Base-by-base conservation (phyloP, 2,113 vertebrate species). In the Xenopus tropicalis region DNA sequence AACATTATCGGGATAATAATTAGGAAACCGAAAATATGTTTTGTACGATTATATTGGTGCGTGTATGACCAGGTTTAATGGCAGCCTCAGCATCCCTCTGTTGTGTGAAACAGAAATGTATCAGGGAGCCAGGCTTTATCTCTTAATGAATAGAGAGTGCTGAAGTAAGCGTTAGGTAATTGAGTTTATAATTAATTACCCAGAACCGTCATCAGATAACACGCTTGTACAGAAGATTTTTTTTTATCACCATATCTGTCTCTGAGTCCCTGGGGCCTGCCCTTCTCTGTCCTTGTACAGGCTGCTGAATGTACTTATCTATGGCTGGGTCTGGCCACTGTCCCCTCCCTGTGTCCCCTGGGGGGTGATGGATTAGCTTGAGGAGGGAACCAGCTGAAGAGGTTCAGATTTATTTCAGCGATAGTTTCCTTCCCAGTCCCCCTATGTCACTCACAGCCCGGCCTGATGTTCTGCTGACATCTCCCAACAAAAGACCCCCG, bases 181-280 rank as follows among this genome's bases (percentile, higher is more conserved):
- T 96, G 94, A 95, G 92, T 95, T 98, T 95, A 93, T 96, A 95
- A 98, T 96, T 96, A 95, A 96, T 98, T 95, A 94, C 91, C 92
- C 94, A 93, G 92, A 94, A 94, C 93, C 93, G 92, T 95, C 89
- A 93, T 93, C 94, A 92, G 93, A 96, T 95, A 95, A 93, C 94
- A 93, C 92, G 86, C 90, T 89, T 86, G 90, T 87, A 83, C 83
- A 82, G 86, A 79, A 37, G 59, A 83, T 84, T 88, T 88, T 90
- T 87, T 84, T 86, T 83, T 87, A 86, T 90, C 85, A 29, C 46
- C 61, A 52, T 64, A 57, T 75, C 57, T 63, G 66, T 69, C 65
- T 68, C 57, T 62, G 22, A 61, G 66, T 91, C 93, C 91, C 90
- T 85, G 58, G 91, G 91, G 93, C 88, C 90, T 91, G 90, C 86